Evolutionary conservation across 2,888 invertebrate genomes (phyloP).

Genomic region (Caenorhabditis japonica): DNA sequence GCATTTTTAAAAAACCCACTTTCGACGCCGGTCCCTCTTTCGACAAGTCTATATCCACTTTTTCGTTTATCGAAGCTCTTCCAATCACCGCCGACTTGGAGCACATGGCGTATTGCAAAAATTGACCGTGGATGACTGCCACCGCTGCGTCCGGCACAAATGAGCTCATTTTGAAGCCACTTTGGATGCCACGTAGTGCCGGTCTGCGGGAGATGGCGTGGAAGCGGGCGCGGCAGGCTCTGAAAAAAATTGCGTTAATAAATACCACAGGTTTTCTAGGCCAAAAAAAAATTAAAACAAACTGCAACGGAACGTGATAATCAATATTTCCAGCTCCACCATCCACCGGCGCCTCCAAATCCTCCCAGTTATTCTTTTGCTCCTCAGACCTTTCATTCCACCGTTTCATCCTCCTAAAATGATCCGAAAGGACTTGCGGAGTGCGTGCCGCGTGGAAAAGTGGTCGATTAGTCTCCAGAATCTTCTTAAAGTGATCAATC

Average conservation of each 20-base stretch:
- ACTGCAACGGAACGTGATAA: not conserved
- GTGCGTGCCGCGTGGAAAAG: conserved; percentile 89
- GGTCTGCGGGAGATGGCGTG: conserved; percentile 15
- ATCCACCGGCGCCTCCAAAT: conserved; percentile 1
- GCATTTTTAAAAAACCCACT: too few relatives aligned
- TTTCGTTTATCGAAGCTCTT: conserved; percentile 17
- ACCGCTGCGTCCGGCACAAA: conserved; percentile 22
- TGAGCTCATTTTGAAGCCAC: conserved; percentile 12
- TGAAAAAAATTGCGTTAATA: too few relatives aligned
- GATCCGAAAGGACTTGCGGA: conserved; percentile 84
- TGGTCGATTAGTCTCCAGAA: conserved; percentile 10
- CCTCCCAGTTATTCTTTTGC: conserved; percentile 80
- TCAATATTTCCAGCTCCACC: conserved; percentile 1
- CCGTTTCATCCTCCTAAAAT: conserved; percentile 78
- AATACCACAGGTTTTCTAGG: too few relatives aligned
- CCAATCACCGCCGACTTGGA: conserved; percentile 82
- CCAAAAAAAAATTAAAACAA: too few relatives aligned
- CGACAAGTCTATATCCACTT: conserved; percentile 72
- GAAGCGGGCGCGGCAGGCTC: conserved; percentile 2
- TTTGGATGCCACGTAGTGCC: conserved; percentile 9
- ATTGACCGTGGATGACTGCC: conserved; percentile 22
- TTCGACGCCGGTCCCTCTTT: conserved; percentile 64
- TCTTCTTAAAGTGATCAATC: conserved; percentile 27
- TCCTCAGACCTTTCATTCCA: not conserved
- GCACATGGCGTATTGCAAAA: conserved; percentile 52